Conservation (phyloP, 2,113 vertebrate genomes). For the Motacilla tschutschensis region DNA sequence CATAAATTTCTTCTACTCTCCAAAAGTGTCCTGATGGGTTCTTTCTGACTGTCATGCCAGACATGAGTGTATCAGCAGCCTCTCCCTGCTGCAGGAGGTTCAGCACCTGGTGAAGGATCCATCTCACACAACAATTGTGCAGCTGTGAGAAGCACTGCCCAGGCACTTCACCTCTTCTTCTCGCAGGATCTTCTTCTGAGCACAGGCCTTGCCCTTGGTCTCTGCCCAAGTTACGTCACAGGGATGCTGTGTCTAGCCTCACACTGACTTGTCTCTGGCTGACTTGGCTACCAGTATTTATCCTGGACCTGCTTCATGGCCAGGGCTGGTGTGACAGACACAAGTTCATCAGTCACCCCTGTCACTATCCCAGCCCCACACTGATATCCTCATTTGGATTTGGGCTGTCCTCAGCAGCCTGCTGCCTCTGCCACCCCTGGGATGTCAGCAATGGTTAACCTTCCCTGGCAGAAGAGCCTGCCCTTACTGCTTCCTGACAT, state of each 20-base stretch:
- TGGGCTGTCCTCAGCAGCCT: too few relatives aligned
- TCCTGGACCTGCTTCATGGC: accelerated
- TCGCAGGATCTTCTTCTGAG: accelerated
- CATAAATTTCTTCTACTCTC: background rate
- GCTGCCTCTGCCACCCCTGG: background rate
- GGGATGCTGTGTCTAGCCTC: accelerated
- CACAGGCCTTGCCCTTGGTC: background rate
- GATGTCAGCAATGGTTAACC: background rate
- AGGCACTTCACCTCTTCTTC: background rate
- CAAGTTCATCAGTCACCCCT: accelerated
- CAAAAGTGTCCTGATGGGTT: background rate
- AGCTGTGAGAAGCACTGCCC: background rate
- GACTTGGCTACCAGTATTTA: background rate
- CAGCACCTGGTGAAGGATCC: accelerated
- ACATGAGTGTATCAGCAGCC: background rate
- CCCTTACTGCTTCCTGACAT: background rate
- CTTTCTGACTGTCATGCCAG: background rate
- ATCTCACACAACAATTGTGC: accelerated
- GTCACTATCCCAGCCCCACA: accelerated
- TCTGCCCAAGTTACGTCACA: accelerated
- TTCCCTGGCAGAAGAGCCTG: background rate
- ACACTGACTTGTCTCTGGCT: background rate
- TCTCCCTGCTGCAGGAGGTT: accelerated
- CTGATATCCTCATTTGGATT: accelerated
- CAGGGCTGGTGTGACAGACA: background rate